A percentile compares a stretch with the other conserved stretches of the same genome.
Evolutionary conservation across 2,888 invertebrate genomes (phyloP).

Genomic region (Pimpla rufipes): DNA sequence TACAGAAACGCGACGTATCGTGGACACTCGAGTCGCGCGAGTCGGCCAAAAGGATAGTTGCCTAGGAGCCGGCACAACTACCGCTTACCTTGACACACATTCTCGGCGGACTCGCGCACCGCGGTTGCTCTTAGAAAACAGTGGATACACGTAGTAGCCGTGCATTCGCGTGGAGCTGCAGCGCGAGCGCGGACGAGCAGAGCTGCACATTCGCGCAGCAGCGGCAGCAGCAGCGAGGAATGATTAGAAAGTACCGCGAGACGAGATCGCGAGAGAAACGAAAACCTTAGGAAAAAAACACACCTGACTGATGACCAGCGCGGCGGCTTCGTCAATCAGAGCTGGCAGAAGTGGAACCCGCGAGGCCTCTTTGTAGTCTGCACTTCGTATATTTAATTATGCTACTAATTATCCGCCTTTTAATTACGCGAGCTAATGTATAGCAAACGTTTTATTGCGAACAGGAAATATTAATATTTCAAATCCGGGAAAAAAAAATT

Average conservation of each 20-base stretch:
- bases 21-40: constrained; percentile 46
- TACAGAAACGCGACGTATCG: constrained; percentile 13
- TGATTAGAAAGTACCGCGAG: constrained; percentile 62
- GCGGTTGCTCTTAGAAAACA: constrained; percentile 46
- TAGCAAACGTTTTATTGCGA: too few relatives aligned
- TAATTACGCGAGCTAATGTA: neutral
- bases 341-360: constrained; percentile 1
- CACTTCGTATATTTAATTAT: constrained; percentile 20
- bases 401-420: neutral
- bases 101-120: constrained; percentile 30
- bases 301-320: constrained; percentile 16
- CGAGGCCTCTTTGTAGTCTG: too few relatives aligned
- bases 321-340: constrained; percentile 17
- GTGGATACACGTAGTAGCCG: too few relatives aligned
- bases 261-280: constrained; percentile 46
- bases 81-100: constrained; percentile 68
- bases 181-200: constrained; percentile 26
- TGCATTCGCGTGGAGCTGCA: constrained; percentile 43
- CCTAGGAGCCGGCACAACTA: constrained; percentile 49
- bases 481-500: neutral
- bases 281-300: constrained; percentile 31
- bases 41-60: constrained; percentile 54
- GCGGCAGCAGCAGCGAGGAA: constrained; percentile 37
- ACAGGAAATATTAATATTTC: neutral
- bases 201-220: constrained; percentile 38